These are phyloP conservation scores for Micropoecilia bifurca DNA, from an alignment of 2,797 vertebrate species.

Conservation along the genomic window DNA sequence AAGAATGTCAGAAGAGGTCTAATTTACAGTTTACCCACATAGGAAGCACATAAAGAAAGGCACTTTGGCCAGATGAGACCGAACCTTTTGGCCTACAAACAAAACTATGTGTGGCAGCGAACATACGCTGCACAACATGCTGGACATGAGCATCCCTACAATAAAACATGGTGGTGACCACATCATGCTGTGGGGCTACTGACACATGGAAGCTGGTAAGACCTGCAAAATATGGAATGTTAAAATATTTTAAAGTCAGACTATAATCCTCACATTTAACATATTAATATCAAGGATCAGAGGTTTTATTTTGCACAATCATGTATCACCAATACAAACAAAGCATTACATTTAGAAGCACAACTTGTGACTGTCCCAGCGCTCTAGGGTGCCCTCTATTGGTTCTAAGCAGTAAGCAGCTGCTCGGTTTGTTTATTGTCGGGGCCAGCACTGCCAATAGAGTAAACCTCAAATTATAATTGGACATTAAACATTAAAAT, in stretches of 20 bases:
- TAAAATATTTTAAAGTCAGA: neutral
- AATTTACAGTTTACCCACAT: too few species aligned
- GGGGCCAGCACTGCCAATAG: neutral
- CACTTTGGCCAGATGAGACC: too few species aligned
- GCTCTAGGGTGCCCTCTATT: neutral
- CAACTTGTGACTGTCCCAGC: neutral
- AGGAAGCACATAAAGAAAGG: too few species aligned
- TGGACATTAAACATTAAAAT: neutral
- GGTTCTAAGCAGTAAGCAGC: neutral
- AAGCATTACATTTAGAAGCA: neutral
- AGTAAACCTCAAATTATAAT: neutral
- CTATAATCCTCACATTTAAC: neutral
- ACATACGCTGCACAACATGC: too few species aligned
- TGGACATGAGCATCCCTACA: too few species aligned
- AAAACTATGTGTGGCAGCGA: too few species aligned
- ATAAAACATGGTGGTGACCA: too few species aligned
- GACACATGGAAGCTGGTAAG: too few species aligned
- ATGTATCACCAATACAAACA: neutral
- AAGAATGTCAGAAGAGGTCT: too few species aligned
- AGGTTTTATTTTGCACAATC: neutral
- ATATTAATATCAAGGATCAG: neutral
- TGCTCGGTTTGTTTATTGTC: neutral
- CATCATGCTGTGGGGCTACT: too few species aligned
- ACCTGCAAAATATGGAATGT: neutral
- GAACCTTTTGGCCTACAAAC: too few species aligned